Conservation (phyloP, 1,140 invertebrate species). For the Habropoda laboriosa region DNA sequence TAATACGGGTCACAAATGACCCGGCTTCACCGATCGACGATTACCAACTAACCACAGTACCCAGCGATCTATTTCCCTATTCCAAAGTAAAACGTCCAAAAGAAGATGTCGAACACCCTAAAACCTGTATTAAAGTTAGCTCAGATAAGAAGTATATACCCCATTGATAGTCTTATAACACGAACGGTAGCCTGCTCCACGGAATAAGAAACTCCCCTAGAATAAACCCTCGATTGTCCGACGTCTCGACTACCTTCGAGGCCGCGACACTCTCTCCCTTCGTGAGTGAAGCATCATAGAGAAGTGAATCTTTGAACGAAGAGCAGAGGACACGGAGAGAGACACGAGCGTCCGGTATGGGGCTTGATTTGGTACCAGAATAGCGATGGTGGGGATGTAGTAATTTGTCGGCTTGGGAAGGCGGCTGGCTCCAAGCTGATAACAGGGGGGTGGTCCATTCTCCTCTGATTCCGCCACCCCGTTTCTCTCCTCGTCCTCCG, state of each 20-base stretch:
- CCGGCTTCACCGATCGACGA: too few relatives aligned
- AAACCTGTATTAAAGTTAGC: too few relatives aligned
- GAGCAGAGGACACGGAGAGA: constrained; percentile 50
- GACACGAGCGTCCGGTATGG: constrained; percentile 47
- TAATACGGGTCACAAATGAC: too few relatives aligned
- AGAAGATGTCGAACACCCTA: too few relatives aligned
- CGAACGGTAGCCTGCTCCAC: background rate
- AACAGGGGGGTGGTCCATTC: constrained; percentile 79
- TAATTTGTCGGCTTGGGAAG: constrained; percentile 80
- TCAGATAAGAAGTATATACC: background rate
- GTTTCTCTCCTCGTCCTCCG: constrained; percentile 63
- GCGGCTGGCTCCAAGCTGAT: constrained; percentile 77
- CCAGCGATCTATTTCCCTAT: too few relatives aligned
- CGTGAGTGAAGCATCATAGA: constrained; percentile 10
- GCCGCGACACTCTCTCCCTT: background rate
- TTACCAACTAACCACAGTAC: too few relatives aligned
- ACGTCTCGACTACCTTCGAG: constrained; percentile 6
- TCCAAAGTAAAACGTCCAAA: too few relatives aligned
- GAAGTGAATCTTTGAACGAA: constrained; percentile 18
- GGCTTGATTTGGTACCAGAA: constrained; percentile 70
- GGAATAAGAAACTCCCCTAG: background rate
- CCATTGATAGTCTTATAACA: background rate
- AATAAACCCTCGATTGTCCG: constrained; percentile 36
- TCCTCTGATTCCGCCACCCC: constrained; percentile 72
- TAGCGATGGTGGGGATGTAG: constrained; percentile 72